A percentile compares a stretch with the other conserved stretches of the same genome.
Evolutionary conservation across 2,113 vertebrate species (phyloP).

Genomic region (Pelusios castaneus): DNA sequence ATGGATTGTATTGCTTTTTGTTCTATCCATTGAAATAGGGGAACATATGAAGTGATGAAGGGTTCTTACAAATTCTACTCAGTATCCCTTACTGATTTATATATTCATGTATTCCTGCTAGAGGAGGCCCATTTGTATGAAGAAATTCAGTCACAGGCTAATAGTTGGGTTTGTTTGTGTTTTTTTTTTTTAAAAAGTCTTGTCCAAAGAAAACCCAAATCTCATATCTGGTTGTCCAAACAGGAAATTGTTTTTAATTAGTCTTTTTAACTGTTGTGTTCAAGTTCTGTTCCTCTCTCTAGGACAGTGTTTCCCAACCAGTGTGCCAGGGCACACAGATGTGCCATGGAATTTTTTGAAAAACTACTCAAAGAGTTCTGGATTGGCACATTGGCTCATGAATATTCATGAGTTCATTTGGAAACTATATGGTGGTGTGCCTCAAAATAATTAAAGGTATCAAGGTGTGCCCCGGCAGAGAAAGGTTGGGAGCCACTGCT

Average conservation of each 20-base stretch:
- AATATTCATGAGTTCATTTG: too few relatives aligned
- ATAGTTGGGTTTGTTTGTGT: not conserved
- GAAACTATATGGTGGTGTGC: too few relatives aligned
- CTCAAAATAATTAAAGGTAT: too few relatives aligned
- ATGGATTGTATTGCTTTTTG: not conserved
- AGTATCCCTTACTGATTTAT: not conserved
- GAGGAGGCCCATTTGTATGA: not conserved
- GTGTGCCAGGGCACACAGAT: too few relatives aligned
- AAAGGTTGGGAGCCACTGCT: too few relatives aligned
- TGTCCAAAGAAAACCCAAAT: not conserved
- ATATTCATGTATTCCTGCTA: not conserved
- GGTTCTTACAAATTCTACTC: not conserved
- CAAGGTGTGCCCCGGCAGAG: too few relatives aligned
- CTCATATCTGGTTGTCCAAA: not conserved
- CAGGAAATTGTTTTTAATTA: constrained; percentile 29
- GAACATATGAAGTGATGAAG: not conserved
- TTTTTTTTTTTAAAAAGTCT: fast-evolving
- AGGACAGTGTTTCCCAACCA: too few relatives aligned
- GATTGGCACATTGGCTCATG: too few relatives aligned
- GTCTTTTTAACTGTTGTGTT: constrained; percentile 37
- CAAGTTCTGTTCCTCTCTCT: constrained; percentile 2
- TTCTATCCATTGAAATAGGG: not conserved
- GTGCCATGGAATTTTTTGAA: too few relatives aligned
- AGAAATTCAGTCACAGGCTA: not conserved
- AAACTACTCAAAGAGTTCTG: too few relatives aligned